Evolutionary conservation across 2,888 invertebrate genomes (phyloP).

Genomic region (Sphecodes monilicornis): DNA sequence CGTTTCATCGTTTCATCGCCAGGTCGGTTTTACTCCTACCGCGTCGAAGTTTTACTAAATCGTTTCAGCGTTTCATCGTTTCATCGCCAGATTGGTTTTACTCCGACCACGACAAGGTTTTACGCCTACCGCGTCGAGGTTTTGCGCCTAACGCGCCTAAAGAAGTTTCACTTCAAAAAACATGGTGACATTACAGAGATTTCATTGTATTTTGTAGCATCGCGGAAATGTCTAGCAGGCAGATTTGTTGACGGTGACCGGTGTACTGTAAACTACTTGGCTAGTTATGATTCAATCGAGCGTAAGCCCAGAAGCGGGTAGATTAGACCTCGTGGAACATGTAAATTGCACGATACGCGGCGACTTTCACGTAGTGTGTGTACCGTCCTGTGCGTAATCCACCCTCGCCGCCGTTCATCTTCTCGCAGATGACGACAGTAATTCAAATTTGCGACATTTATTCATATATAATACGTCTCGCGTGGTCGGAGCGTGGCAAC

Average conservation of each 20-base stretch:
- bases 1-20: no score
- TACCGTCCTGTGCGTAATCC: slow-evolving; percentile 37
- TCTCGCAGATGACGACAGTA: slow-evolving; percentile 42
- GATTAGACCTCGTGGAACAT: slow-evolving; percentile 42
- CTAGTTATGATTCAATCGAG: slow-evolving; percentile 66
- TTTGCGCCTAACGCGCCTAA: no score
- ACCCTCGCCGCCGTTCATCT: slow-evolving; percentile 39
- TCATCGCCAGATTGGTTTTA: no score
- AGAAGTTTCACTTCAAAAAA: no score
- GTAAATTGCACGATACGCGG: slow-evolving; percentile 60
- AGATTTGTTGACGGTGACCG: slow-evolving; percentile 37
- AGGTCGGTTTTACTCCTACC: no score
- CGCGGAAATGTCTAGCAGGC: background rate
- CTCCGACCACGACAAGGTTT: no score
- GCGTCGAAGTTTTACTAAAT: no score
- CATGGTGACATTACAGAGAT: no score
- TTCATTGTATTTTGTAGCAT: background rate
- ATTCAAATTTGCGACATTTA: slow-evolving; percentile 48
- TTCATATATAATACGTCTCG: slow-evolving; percentile 39
- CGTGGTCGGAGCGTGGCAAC: slow-evolving; percentile 25
- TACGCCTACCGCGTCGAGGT: no score
- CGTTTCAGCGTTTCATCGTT: no score
- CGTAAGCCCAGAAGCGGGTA: slow-evolving; percentile 51
- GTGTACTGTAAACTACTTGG: slow-evolving; percentile 41
- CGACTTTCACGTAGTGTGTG: slow-evolving; percentile 48